Conservation (phyloP, 1,140 invertebrate species). For the honey bee (Apis mellifera) region DNA sequence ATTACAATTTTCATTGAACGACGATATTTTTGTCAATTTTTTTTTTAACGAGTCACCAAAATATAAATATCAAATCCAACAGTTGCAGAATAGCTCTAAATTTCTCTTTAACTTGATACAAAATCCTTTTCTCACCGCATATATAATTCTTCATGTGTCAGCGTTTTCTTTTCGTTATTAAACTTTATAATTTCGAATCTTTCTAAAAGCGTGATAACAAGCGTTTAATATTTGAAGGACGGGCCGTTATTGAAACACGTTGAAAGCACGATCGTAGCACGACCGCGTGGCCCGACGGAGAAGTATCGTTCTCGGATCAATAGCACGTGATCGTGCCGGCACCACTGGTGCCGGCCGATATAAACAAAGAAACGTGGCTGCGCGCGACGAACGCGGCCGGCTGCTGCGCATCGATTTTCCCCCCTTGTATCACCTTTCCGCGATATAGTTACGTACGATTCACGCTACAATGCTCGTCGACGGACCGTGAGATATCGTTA, state of each 20-base stretch:
- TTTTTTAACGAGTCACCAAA: too few relatives aligned
- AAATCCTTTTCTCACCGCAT: too few relatives aligned
- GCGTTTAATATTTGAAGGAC: too few relatives aligned
- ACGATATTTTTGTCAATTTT: background rate
- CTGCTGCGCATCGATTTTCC: constrained; percentile 75
- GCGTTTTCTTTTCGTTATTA: too few relatives aligned
- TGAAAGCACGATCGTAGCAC: constrained; percentile 23
- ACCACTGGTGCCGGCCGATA: constrained; percentile 65
- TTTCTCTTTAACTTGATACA: too few relatives aligned
- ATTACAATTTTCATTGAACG: background rate
- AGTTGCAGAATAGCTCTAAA: too few relatives aligned
- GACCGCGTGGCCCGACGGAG: constrained; percentile 43
- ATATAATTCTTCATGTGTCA: too few relatives aligned
- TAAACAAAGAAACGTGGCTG: constrained; percentile 81
- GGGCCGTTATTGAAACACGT: background rate
- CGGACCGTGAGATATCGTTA: background rate
- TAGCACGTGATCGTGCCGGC: constrained; percentile 64
- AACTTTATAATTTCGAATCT: too few relatives aligned
- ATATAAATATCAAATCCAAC: too few relatives aligned
- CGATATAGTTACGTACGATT: constrained; percentile 10
- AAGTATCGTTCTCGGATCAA: constrained; percentile 62
- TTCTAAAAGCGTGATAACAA: too few relatives aligned
- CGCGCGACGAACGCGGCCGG: constrained; percentile 67
- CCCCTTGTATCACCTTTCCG: constrained; percentile 3
- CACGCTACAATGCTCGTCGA: constrained; percentile 11